Percentiles rank a stretch among this genome's conserved stretches.
Evolutionary conservation across 1,140 invertebrate species (phyloP).

Genomic region (Drosophila tani): DNA sequence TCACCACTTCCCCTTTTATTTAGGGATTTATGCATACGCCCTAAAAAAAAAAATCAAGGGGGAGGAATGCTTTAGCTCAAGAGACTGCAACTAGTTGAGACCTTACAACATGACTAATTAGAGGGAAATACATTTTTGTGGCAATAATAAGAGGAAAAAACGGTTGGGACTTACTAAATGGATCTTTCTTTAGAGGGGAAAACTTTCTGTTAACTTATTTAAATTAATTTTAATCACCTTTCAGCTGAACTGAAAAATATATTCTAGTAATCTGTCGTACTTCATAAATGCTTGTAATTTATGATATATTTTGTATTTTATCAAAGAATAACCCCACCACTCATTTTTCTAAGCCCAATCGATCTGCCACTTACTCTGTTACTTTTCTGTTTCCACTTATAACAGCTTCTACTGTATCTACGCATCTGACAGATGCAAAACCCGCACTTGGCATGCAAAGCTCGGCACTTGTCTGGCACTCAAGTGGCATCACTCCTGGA

Average conservation of each 20-base stretch:
- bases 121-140: conserved; percentile 50
- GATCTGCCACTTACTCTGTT: not conserved
- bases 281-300: too few relatives aligned
- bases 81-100: conserved; percentile 11
- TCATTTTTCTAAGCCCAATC: not conserved
- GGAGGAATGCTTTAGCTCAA: not conserved
- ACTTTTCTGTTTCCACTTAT: conserved; percentile 1
- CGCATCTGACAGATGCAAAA: conserved; percentile 43
- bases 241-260: too few relatives aligned
- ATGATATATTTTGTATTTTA: too few relatives aligned
- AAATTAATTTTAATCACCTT: too few relatives aligned
- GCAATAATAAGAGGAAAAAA: not conserved
- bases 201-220: too few relatives aligned
- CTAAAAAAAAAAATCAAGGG: conserved; percentile 27
- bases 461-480: conserved; percentile 54
- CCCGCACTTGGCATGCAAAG: conserved; percentile 45
- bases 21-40: conserved; percentile 44
- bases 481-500: conserved; percentile 26
- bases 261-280: too few relatives aligned
- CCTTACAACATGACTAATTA: conserved; percentile 62
- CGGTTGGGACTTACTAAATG: not conserved
- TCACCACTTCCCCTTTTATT: conserved; percentile 23
- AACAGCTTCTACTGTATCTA: conserved; percentile 19
- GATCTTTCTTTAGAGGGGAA: not conserved
- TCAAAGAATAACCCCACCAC: not conserved